A percentile compares a stretch with the other conserved stretches of the same genome.
These are phyloP conservation scores for Cynopterus sphinx DNA, from an alignment of 2,797 vertebrate species.

Conservation along the genomic window DNA sequence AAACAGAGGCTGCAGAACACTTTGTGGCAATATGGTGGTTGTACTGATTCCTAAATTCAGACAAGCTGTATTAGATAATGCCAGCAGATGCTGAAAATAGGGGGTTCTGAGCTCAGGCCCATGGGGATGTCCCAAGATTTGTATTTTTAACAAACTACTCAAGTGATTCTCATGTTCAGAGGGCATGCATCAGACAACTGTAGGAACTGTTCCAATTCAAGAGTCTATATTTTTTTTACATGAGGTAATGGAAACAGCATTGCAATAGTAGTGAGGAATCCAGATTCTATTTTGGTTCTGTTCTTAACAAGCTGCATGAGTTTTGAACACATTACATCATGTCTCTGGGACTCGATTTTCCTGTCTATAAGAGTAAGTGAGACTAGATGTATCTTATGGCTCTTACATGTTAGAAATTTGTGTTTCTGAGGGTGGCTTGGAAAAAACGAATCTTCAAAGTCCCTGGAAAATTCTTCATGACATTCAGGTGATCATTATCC, in stretches of 20 bases:
- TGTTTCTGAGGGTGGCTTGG: slow-evolving; percentile 26
- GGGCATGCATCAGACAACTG: neutral
- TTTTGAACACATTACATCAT: neutral
- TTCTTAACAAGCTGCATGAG: neutral
- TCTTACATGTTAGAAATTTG: neutral
- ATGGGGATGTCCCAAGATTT: neutral
- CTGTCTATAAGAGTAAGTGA: neutral
- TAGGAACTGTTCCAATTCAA: neutral
- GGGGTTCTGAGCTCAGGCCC: neutral
- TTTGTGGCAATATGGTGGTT: neutral
- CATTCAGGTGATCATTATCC: slow-evolving; percentile 18
- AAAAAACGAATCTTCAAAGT: slow-evolving; percentile 39
- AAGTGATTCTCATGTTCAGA: neutral
- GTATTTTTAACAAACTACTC: neutral
- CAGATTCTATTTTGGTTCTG: neutral
- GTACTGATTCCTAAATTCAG: neutral
- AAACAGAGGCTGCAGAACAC: neutral
- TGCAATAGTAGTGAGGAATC: neutral
- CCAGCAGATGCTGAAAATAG: slow-evolving; percentile 1
- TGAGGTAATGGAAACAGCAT: neutral
- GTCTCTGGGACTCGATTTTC: slow-evolving; percentile 54
- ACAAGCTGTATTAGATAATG: neutral
- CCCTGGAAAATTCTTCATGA: slow-evolving; percentile 55
- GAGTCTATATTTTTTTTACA: neutral
- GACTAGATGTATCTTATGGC: neutral